Conservation (phyloP, 2,888 invertebrate genomes). For the Acrobasis suavella region DNA sequence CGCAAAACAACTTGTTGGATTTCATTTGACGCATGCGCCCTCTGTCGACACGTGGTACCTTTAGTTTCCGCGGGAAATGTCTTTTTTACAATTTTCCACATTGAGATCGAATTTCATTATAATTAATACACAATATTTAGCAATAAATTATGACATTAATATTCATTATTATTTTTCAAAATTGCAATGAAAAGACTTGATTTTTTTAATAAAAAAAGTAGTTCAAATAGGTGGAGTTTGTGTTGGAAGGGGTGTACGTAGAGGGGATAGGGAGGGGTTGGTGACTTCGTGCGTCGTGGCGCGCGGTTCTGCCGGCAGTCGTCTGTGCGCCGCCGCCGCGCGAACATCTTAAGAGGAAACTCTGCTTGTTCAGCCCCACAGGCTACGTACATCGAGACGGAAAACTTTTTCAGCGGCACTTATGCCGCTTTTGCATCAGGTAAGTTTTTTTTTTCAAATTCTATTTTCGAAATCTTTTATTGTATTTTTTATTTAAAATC, state of each 20-base stretch:
- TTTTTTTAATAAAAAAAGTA: slow-evolving; percentile 30
- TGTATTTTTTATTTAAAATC: background rate
- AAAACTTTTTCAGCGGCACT: slow-evolving; percentile 53
- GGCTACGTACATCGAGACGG: slow-evolving; percentile 42
- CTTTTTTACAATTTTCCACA: background rate
- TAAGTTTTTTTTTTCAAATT: slow-evolving; percentile 40
- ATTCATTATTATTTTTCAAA: background rate
- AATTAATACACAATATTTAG: background rate
- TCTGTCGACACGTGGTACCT: slow-evolving; percentile 37
- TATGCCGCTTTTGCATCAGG: slow-evolving; percentile 74
- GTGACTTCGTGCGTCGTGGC: slow-evolving; percentile 59
- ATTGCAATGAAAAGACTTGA: background rate
- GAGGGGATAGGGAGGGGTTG: slow-evolving; percentile 45
- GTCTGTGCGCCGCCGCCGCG: slow-evolving; percentile 59
- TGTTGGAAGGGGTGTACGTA: slow-evolving; percentile 38
- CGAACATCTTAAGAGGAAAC: slow-evolving; percentile 44
- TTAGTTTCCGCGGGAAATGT: slow-evolving; percentile 32
- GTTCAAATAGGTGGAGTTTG: slow-evolving; percentile 41
- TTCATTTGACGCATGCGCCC: slow-evolving; percentile 42
- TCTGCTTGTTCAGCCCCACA: slow-evolving; percentile 42
- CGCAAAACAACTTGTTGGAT: slow-evolving; percentile 1
- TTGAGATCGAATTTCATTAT: background rate
- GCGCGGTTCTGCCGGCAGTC: slow-evolving; percentile 51
- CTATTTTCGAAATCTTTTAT: background rate
- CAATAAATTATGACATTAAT: background rate